Evolutionary conservation across 2,888 invertebrate species (phyloP).

Genomic region (Apotomis capreana): DNA sequence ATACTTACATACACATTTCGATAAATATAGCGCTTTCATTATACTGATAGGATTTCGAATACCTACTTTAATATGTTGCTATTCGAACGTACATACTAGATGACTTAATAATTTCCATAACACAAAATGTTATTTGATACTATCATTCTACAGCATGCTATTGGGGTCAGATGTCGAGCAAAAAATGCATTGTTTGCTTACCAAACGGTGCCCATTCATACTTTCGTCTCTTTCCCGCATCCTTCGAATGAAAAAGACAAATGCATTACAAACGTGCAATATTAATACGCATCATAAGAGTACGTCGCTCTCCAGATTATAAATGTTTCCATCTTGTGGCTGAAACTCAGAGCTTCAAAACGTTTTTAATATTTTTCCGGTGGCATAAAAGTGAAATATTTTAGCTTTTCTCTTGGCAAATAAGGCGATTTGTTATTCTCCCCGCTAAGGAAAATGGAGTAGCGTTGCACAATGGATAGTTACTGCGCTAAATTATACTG

Average conservation of each 20-base stretch:
- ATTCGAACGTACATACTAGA: not conserved
- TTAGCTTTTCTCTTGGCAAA: constrained; percentile 14
- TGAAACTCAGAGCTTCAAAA: not conserved
- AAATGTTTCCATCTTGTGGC: not conserved
- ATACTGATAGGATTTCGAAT: too few species aligned
- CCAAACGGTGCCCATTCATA: not conserved
- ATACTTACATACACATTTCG: too few species aligned
- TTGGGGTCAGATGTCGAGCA: constrained; percentile 7
- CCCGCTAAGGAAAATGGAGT: constrained; percentile 15
- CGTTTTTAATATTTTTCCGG: not conserved
- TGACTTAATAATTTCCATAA: not conserved
- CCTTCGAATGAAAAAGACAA: not conserved
- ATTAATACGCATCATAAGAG: not conserved
- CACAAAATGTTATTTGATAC: not conserved
- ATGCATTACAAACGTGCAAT: not conserved
- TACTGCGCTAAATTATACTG: constrained; percentile 25
- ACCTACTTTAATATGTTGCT: not conserved
- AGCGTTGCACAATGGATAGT: constrained; percentile 14
- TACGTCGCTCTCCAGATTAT: not conserved
- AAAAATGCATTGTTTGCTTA: constrained; percentile 11
- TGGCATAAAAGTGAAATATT: not conserved
- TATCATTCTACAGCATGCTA: not conserved
- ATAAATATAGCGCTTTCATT: too few species aligned
- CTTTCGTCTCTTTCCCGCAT: not conserved
- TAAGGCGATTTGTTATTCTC: constrained; percentile 28